Evolutionary conservation across 2,113 vertebrate species (phyloP), one percentile per base, ranked within the genome.

Genomic region (Limanda limanda): DNA sequence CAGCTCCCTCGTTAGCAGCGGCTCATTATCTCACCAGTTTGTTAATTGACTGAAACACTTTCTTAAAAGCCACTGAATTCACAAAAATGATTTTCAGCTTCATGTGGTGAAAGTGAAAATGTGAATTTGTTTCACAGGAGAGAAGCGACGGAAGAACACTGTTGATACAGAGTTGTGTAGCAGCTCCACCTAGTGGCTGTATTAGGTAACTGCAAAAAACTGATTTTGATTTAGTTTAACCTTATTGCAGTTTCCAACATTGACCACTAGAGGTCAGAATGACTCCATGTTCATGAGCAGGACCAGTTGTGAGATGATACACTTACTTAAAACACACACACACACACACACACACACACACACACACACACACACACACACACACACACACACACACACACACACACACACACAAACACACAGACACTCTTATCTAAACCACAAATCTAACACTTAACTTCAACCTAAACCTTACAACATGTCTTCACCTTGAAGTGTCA

Each of bases 171-270:
- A 25, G 54, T 24, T 81, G 57, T 73, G 81, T 42, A 71, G 65
- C 57, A 64, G 71, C 68, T 0, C 74, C 81, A 0, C 69, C 83
- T 71, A 0, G 27, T 86, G 86, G 74, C 23, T 1, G 27, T 11
- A 3, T 3, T 3, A 1, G 6, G 0, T 3, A 31, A 5, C 21
- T 42, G 76, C 83, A 78, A 52, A 78, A 52, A 18, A 73, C 3
- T 24, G 4, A 2, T 20, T 31, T 15, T 4, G 25, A 17, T 18
- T 18, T 11, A 59, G 14, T 61, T n/a, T 37, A 9, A 40, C 11
- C 3, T n/a, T 52, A 42, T 15, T 58, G 55, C 21, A 54, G 58
- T 24, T 52, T 9, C 23, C 2, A 2, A 15, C 4, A 21, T 9
- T 21, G 47, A 51, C 47, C 47, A 18, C 47, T 51, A 51, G 47